A percentile compares a stretch with the other conserved stretches of the same genome.
Evolutionary conservation across 2,888 invertebrate species (phyloP).

Genomic region (Drosophila nr. medialis): DNA sequence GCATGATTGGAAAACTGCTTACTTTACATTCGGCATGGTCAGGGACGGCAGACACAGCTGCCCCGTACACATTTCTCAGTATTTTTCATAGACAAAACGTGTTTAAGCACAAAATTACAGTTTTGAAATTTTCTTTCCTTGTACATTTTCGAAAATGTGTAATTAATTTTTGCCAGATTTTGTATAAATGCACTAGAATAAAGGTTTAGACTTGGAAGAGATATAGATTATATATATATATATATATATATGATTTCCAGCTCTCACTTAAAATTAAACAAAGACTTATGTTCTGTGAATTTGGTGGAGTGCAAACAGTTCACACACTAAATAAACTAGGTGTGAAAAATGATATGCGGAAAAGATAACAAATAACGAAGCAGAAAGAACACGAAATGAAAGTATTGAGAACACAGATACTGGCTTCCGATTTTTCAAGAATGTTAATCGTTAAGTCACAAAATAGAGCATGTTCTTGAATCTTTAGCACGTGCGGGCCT

Average conservation of each 20-base stretch:
- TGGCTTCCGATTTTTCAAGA: constrained; percentile 1
- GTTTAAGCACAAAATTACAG: not conserved
- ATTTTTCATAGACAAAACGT: not conserved
- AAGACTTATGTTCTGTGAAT: not conserved
- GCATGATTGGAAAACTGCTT: not conserved
- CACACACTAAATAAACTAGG: not conserved
- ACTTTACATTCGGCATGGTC: not conserved
- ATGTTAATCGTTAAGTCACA: constrained; percentile 10
- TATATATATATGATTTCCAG: rapidly evolving
- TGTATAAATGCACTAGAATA: not conserved
- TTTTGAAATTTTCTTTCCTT: not conserved
- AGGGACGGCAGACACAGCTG: not conserved
- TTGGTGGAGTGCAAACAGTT: not conserved
- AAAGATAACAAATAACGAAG: not conserved
- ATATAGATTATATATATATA: too few relatives aligned
- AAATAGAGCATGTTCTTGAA: constrained; percentile 33
- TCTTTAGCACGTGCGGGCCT: constrained; percentile 43
- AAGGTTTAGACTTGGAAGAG: too few relatives aligned
- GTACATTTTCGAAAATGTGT: not conserved
- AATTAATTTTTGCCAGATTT: not conserved
- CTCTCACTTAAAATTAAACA: not conserved
- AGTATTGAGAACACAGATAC: constrained; percentile 2
- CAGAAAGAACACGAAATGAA: constrained; percentile 14
- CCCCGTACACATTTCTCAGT: too few relatives aligned
- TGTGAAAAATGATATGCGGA: constrained; percentile 3